These are phyloP conservation scores for Hydrozoanthus gracilis DNA, from an alignment of 92 coral and sea anemone genomes.

Conservation along the genomic window DNA sequence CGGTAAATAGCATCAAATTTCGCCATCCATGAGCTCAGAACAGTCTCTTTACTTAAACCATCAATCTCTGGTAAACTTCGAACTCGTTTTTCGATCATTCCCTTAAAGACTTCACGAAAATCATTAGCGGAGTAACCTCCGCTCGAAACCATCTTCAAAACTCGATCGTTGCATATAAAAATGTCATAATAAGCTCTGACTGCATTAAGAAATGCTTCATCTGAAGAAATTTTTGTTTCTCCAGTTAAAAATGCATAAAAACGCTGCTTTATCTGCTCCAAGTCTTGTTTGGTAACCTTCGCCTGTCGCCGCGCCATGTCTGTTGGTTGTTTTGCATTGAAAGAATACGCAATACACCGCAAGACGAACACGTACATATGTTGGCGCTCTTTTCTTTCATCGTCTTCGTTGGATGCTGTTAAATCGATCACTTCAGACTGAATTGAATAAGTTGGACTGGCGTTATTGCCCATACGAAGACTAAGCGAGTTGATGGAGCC, in stretches of 20 bases:
- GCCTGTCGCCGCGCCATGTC: slow-evolving; percentile 91
- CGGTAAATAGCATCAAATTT: slow-evolving; percentile 97
- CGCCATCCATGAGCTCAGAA: slow-evolving; percentile 97
- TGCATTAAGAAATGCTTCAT: slow-evolving; percentile 91
- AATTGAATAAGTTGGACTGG: slow-evolving; percentile 87
- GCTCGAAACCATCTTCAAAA: slow-evolving; percentile 84
- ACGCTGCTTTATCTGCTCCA: slow-evolving; percentile 74
- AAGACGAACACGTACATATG: slow-evolving; percentile 92
- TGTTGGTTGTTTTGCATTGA: slow-evolving; percentile 96
- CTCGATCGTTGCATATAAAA: slow-evolving; percentile 91
- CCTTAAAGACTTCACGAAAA: slow-evolving; percentile 93
- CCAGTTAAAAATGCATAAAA: slow-evolving; percentile 85
- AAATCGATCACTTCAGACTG: slow-evolving; percentile 65
- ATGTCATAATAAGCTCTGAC: slow-evolving; percentile 84
- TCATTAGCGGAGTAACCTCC: slow-evolving; percentile 96
- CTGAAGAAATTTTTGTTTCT: slow-evolving; percentile 85
- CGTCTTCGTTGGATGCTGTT: slow-evolving; percentile 63
- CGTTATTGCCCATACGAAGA: background rate
- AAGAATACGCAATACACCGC: slow-evolving; percentile 90
- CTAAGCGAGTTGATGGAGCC: slow-evolving; percentile 66
- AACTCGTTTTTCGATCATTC: slow-evolving; percentile 89
- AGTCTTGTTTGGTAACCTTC: slow-evolving; percentile 84
- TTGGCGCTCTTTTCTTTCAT: slow-evolving; percentile 85
- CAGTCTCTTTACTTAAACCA: slow-evolving; percentile 95
- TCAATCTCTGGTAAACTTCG: slow-evolving; percentile 88